A percentile compares a stretch with the other conserved stretches of the same genome.
Evolutionary conservation across 2,113 vertebrate genomes (phyloP).

Genomic region (Chrysemys picta): DNA sequence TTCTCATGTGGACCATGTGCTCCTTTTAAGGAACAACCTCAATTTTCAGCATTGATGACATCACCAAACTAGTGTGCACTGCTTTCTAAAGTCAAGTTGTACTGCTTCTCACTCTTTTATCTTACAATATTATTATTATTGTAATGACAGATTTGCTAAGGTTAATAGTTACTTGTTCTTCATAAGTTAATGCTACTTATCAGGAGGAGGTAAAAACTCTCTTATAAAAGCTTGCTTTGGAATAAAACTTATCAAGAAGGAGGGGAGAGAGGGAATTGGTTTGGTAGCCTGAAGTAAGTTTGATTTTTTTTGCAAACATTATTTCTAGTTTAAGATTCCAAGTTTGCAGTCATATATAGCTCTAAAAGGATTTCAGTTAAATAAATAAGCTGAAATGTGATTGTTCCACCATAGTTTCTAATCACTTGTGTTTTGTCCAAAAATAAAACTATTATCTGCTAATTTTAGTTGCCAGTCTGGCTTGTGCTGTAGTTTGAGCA

Average conservation of each 20-base stretch:
- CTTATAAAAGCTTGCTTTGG: not conserved
- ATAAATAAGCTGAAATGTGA: not conserved
- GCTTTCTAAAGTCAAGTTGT: not conserved
- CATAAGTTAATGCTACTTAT: not conserved
- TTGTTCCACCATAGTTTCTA: not conserved
- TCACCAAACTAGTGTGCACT: not conserved
- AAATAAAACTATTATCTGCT: not conserved
- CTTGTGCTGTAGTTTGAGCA: not conserved
- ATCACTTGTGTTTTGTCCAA: not conserved
- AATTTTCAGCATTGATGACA: not conserved
- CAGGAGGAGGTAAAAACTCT: no score
- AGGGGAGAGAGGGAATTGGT: not conserved
- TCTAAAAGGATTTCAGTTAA: not conserved
- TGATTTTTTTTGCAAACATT: not conserved
- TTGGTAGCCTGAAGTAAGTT: not conserved
- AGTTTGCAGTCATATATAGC: not conserved
- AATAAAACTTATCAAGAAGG: not conserved
- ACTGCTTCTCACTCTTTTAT: no score
- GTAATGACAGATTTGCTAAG: not conserved
- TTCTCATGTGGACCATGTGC: no score
- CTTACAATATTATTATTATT: not conserved
- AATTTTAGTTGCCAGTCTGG: not conserved
- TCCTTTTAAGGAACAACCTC: not conserved
- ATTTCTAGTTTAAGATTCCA: not conserved
- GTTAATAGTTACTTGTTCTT: not conserved